phyloP scores from a whole-genome alignment of 1,140 invertebrate genomes.

The Lordiphosa collinella region DNA sequence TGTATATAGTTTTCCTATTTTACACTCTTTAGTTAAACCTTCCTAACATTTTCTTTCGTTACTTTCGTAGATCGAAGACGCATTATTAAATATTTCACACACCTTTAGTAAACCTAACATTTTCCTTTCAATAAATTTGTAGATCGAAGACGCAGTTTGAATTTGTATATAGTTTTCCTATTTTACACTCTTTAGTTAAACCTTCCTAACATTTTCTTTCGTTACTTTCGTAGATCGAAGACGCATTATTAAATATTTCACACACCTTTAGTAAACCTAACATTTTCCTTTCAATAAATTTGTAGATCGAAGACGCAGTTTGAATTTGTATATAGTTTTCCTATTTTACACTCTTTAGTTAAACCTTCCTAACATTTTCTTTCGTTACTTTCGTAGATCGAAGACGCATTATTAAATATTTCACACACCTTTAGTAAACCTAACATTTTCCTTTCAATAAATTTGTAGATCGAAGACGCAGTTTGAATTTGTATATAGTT shows the following conservation, averaged over 20 bases:
- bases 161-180: too few relatives aligned
- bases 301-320: background rate
- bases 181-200: background rate
- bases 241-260: background rate
- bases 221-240: background rate
- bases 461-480: too few relatives aligned
- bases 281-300: background rate
- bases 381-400: background rate
- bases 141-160: background rate
- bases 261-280: background rate
- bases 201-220: background rate
- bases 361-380: background rate
- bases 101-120: background rate
- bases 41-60: too few relatives aligned
- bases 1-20: too few relatives aligned
- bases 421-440: too few relatives aligned
- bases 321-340: too few relatives aligned
- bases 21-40: too few relatives aligned
- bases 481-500: too few relatives aligned
- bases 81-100: background rate
- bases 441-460: too few relatives aligned
- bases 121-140: background rate
- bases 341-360: background rate
- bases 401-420: background rate
- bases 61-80: too few relatives aligned